Evolutionary conservation across 2,113 vertebrate genomes (phyloP), one percentile per base, ranked within the genome.

Genomic region (Crotophaga sulcirostris): DNA sequence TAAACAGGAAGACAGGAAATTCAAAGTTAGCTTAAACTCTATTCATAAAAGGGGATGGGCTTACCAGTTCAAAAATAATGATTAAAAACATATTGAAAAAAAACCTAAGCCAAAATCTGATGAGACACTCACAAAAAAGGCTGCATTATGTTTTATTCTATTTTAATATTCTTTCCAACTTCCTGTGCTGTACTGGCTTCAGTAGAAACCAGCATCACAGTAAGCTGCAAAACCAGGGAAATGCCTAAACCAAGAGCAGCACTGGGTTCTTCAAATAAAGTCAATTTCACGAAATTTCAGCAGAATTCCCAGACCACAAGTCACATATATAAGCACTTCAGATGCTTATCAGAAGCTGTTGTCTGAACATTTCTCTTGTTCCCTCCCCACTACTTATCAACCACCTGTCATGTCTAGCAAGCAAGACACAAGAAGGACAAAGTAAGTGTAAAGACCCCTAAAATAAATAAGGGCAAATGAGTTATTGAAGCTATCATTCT

Each of bases 1-100:
- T 96, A 96, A 97, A 97, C 94, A 97, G 96, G 94, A 97, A 96
- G 95, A 91, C 95, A 97, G 95, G 94, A 97, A 96, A 96, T 92
- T 93, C 93, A 90, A 96, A 96, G 93, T 96, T 95, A 96, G 63
- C 92, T 95, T 88, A 80, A 86, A 88, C 85, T 84, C 93, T 94
- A 94, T 96, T 97, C 95, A 95, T 84, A 84, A 93, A 74, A 93
- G 49, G 76, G 94, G 94, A 90, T 95, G 79, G 90, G 83, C 88
- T 94, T 94, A 86, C 55, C 73, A 80, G 52, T 68, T 93, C 88
- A 94, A 95, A 95, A 94, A 88, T 84, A 93, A 77, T 9, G 55
- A 88, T 88, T 64, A 2, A 23, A 89, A 84, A 76, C 70, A 78
- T 40, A 66, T 31, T 51, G 23, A 49, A 86, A 40, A 69, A 89